Base-by-base conservation (phyloP, 2,888 invertebrate genomes). In the Agrotis clavis region DNA sequence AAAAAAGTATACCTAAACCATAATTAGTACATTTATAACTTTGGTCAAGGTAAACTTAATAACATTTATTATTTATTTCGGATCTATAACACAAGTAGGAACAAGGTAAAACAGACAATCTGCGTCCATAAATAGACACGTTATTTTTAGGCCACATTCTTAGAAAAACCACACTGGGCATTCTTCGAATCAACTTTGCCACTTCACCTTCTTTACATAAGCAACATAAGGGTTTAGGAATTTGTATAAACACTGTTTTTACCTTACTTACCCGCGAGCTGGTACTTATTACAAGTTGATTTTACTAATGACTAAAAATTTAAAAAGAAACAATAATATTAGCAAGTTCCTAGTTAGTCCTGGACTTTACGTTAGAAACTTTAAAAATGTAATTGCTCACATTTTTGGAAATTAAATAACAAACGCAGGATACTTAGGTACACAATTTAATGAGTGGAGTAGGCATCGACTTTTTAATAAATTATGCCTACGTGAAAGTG, bases 11-110 rank as follows among this genome's bases (percentile, higher is more conserved):
- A n/a, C n/a, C n/a, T n/a, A 63, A 68, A 76, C 51, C 50, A 45
- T 69, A 25, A 69, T 64, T 59, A 74, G 59, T 50, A 30, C 67
- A 68, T 68, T 63, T 75, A 60, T 59, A 68, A 19, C 19, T 45
- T 19, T n/a, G 47, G 50, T 41, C 60, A 65, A 65, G 64, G 60
- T 47, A 25, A 64, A 53, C 19, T 53, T 59, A 45, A 13, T 19
- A 25, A 30, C 25, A 61, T 69, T 51, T 54, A 45, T 45, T 61
- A 9, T 47, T 14, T 18, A 57, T 75, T 47, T 61, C 14, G 51
- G 35, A 25, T 51, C 13, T 25, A 61, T 50, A 41, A 25, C 19
- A 4, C 13, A 19, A 3, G 48, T n/a, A 13, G 41, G 1, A 11
- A 41, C 11, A 9, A 9, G 41, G 41, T 41, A 11, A 21, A 25